Conservation (phyloP, 2,888 invertebrate species). For the Lasioglossum pauxillum region DNA sequence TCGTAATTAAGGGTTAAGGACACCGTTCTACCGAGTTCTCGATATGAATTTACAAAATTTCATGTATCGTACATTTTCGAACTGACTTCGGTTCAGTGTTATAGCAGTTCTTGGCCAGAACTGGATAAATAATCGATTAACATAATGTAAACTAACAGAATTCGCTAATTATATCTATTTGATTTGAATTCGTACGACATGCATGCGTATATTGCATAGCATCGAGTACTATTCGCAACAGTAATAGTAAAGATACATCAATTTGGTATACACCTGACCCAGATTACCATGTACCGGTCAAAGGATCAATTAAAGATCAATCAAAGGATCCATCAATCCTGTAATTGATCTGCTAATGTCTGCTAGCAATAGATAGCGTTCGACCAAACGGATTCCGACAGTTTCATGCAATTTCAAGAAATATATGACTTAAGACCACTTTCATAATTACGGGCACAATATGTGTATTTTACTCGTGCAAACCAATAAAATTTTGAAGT, state of each 20-base stretch:
- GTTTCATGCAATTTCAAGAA: not conserved
- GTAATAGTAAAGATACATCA: not conserved
- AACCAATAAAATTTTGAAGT: not conserved
- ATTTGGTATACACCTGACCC: not conserved
- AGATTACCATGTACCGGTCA: not conserved
- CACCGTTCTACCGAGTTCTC: not conserved
- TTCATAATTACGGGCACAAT: no score
- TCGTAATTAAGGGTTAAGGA: slow-evolving; percentile 10
- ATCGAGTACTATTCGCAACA: not conserved
- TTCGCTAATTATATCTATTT: not conserved
- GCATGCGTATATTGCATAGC: not conserved
- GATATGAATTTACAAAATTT: not conserved
- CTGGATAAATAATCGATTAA: not conserved
- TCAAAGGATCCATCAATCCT: not conserved
- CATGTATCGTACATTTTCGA: not conserved
- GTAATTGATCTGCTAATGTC: not conserved
- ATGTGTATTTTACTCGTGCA: not conserved
- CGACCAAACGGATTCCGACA: not conserved
- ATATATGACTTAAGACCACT: no score
- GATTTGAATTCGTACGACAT: not conserved
- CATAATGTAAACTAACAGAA: not conserved
- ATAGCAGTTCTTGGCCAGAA: not conserved
- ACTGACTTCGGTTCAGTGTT: not conserved
- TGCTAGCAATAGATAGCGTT: not conserved
- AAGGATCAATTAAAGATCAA: not conserved